Percentiles rank a stretch among this genome's conserved stretches.
These are phyloP conservation scores for Mirza zaza DNA, from an alignment of 2,113 vertebrate genomes.

Conservation along the genomic window DNA sequence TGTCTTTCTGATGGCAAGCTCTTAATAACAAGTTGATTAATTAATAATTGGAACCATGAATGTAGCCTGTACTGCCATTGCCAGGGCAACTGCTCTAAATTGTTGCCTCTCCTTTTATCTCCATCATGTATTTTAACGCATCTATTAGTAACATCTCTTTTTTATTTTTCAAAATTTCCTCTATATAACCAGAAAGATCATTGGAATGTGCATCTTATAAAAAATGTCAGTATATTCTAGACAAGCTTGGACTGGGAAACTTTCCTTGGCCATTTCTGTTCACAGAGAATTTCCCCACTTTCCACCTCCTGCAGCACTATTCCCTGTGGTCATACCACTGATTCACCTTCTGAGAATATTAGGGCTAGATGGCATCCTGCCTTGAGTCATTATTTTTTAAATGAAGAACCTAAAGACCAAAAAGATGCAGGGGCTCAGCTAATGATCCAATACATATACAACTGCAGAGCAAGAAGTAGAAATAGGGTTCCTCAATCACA, in stretches of 20 bases:
- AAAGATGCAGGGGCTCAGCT: not conserved
- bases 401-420: not conserved
- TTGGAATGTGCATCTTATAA: not conserved
- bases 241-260: not conserved
- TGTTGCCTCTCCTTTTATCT: not conserved
- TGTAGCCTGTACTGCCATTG: not conserved
- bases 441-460: not conserved
- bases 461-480: not conserved
- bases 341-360: not conserved
- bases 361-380: not conserved
- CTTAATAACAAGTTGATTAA: slow-evolving; percentile 3
- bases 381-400: not conserved
- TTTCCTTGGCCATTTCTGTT: not conserved
- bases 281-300: not conserved
- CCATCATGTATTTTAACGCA: not conserved
- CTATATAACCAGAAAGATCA: not conserved
- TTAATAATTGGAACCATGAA: not conserved
- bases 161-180: not conserved
- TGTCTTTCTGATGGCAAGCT: not conserved
- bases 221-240: not conserved
- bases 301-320: not conserved
- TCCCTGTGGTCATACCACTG: not conserved
- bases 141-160: not conserved
- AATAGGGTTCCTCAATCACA: not conserved
- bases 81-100: not conserved